Percentiles rank a stretch among this genome's conserved stretches.
Conservation (phyloP, 2,888 invertebrate genomes). For the Drosophila leonis region DNA sequence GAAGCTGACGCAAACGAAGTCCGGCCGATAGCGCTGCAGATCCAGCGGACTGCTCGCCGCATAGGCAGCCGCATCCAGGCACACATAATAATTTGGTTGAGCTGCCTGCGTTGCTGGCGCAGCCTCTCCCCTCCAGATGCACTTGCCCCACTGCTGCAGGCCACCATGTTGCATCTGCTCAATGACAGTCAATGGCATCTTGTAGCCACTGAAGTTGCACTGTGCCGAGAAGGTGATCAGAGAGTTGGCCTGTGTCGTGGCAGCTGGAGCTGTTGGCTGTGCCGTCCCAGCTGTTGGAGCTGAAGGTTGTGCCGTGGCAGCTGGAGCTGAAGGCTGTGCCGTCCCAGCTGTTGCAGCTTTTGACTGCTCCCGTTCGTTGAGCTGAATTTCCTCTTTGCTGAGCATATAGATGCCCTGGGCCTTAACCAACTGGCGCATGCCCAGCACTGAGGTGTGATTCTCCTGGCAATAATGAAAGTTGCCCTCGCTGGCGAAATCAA, state of each 20-base stretch:
- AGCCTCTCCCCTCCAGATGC: conserved; percentile 43
- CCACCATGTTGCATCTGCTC: conserved; percentile 88
- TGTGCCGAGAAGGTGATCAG: conserved; percentile 96
- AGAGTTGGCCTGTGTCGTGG: conserved; percentile 84
- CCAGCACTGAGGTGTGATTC: conserved; percentile 98
- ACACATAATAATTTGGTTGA: conserved; percentile 87
- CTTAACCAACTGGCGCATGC: conserved; percentile 93
- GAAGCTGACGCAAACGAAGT: conserved; percentile 96
- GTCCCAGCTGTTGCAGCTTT: no score
- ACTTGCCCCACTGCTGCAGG: conserved; percentile 81
- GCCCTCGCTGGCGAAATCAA: conserved; percentile 86
- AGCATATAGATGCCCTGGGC: conserved; percentile 87
- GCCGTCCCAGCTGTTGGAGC: no score
- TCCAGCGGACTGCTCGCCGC: conserved; percentile 92
- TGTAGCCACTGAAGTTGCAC: conserved; percentile 97
- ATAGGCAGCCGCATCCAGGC: conserved; percentile 95
- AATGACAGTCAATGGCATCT: conserved; percentile 93
- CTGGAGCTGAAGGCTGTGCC: conserved; percentile 13
- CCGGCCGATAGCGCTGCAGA: conserved; percentile 90
- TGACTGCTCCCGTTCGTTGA: conserved; percentile 67
- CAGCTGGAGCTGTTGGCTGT: conserved; percentile 10
- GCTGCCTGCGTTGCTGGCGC: background rate
- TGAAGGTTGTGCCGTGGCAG: background rate
- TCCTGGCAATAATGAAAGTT: conserved; percentile 93
- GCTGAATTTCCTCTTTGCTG: conserved; percentile 87